Base-by-base conservation (phyloP, 1,140 invertebrate species). In the Gryllus bimaculatus region DNA sequence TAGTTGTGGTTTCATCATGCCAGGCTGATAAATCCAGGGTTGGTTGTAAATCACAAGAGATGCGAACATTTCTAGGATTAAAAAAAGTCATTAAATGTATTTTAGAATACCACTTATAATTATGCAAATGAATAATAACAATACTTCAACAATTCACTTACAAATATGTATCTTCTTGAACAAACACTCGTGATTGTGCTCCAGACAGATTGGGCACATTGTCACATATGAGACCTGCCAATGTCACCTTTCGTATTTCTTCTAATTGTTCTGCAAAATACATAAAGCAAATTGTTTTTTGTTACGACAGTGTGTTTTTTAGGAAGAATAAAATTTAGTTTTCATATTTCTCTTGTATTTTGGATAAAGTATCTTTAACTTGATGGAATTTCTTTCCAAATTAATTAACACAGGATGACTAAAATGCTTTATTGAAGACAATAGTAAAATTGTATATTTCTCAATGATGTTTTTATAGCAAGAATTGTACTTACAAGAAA, bases 161-260 rank as follows among this genome's bases (percentile, higher is more conserved):
- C 89, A 97, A 86, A 83, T 95, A 97, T 66, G 93, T 90, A 87
- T 98, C 95, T 82, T 94, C 92, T 76, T 93, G 90, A 10, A 97
- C 89, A 83, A 99, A 97, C 0, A 95, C 94, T 85, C 94, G 94
- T 0, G 93, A 92, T 83, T 95, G 93, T 15, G 94, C 89, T 48
- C 87, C 90, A 0, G 90, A 85, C 0, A 90, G 84, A 54, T 87
- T 83, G 81, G 92, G 87, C 10, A 92, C 90, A 83, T 96, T 96
- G 47, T 93, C 90, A 84, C 97, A 99, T 1, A 98, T 86, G 3
- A 98, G 87, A 13, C 94, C 91, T 1, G 95, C 91, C 2, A 98
- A 85, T 0, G 92, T 92, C 0, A 93, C 91, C 84, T 95, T 95
- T 80, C 94, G 90, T 73, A 99, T 92, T 81, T 97, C 95, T 76